Evolutionary conservation across 2,888 invertebrate species (phyloP).

Genomic region (Penaeus monodon): DNA sequence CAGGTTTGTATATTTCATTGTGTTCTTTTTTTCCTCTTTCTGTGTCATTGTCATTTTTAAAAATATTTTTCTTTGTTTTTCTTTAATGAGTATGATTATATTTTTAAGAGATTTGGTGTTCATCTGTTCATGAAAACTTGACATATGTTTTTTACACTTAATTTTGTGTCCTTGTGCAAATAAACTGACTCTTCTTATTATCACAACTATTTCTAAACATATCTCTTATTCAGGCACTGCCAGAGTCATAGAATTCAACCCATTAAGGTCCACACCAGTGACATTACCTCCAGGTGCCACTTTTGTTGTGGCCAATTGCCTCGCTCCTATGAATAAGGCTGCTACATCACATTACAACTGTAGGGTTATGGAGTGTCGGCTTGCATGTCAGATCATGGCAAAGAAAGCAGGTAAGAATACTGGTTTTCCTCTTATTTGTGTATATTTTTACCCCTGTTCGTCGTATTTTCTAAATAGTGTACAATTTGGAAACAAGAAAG

Average conservation of each 20-base stretch:
- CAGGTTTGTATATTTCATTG: constrained; percentile 68
- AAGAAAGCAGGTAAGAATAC: constrained; percentile 70
- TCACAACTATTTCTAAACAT: constrained; percentile 19
- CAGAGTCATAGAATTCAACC: constrained; percentile 93
- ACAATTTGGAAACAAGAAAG: neutral
- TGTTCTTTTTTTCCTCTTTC: neutral
- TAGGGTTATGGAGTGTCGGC: constrained; percentile 92
- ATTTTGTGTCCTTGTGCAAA: neutral
- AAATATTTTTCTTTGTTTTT: no score
- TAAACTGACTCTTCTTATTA: neutral
- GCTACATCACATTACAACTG: constrained; percentile 90
- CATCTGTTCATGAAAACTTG: no score
- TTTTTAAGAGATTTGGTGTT: no score
- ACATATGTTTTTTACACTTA: neutral
- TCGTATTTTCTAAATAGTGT: neutral
- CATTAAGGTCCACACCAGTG: constrained; percentile 83
- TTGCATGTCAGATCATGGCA: constrained; percentile 82
- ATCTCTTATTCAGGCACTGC: constrained; percentile 77
- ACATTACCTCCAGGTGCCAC: constrained; percentile 83
- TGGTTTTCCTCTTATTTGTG: neutral
- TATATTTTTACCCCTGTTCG: no score
- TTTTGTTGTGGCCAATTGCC: constrained; percentile 94
- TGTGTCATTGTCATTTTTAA: neutral
- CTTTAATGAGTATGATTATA: no score
- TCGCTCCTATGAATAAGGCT: constrained; percentile 76